Evolutionary conservation across 1,140 invertebrate genomes (phyloP), one percentile per base, ranked within the genome.

Genomic region (Neodiprion fabricii): DNA sequence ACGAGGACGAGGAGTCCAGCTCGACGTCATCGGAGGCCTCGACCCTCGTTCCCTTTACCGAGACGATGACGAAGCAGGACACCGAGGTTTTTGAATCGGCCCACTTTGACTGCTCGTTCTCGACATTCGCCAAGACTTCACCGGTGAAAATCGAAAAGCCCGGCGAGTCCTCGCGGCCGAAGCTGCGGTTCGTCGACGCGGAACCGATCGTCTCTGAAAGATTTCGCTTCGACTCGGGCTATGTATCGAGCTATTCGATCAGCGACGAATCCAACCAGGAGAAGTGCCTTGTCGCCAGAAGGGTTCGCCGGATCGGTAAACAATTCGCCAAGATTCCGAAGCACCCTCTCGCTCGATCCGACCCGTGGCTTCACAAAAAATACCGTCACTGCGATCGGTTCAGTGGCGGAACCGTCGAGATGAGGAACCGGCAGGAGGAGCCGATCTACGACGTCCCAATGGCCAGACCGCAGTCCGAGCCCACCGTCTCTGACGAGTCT

Each of bases 1-100:
- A 80, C 77, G 78, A 76, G 28, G 53, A 14, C 10, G 17, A 40
- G 28, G 82, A 84, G n/a, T 79, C 67, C n/a, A 80, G 80, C 1
- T 71, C 49, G 11, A 81, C 81, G 0, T 77, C 78, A 0, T 77
- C 75, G 1, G 79, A 75, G 7, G 23, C 71, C 5, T 28, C 75
- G 0, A 79, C 77, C 0, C 7, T 77, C 0, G 40, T 66, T 0
- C 77, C 78, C 1, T 53, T 76, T 49, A n/a, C 73, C 8, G 77
- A 75, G 1, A 10, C 28, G 0, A 4, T 75, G 23, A 10, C 48
- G 7, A 67, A 74, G 0, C 78, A 77, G 11, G 70, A 77, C 4
- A 74, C 68, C 28, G 49, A 12, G 23, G 47, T 68, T 14, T 3
- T 67, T 0, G 70, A 74, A 10, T 14, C 11, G 9, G 7, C 53